Evolutionary conservation across 37 sponge, comb jelly and placozoan species (phyloP), one percentile per base, ranked within the genome.

Genomic region (Chondrosia reniformis): DNA sequence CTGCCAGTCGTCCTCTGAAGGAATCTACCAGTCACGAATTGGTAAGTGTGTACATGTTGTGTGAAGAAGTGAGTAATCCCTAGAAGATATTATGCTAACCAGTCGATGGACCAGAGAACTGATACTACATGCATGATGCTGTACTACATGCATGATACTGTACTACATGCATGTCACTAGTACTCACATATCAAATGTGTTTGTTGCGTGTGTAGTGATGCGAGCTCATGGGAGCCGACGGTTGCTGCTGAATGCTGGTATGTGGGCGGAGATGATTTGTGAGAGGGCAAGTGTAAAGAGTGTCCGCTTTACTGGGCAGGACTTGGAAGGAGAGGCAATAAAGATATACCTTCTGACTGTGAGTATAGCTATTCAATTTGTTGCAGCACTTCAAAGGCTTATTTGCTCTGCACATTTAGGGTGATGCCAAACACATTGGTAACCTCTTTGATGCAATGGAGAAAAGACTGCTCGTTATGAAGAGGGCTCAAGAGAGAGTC

Each of bases 241-340:
- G 24, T 42, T 91, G n/a, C 74, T 91, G n/a, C 77, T 91, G 32
- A 91, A 91, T 79, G 81, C 92, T 0, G 59, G 73, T 67, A 65
- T 91, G 61, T 91, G 92, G 92, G 57, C 88, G 12, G 65, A 87
- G 77, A 91, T 91, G 92, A 87, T 61, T 42, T 87, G 88, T 80
- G 92, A 91, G 31, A 80, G 52, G 41, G 92, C 85, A 43, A 80
- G 80, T 75, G 76, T 72, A 58, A 87, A 81, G 84, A 84, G 75
- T 49, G 67, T 91, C 22, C 41, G 92, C 37, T 82, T 91, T 62
- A 81, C 92, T 8, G 92, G 87, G 21, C 88, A 91, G 76, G 78
- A 84, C 21, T 41, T 45, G 1, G 76, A 80, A 46, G 54, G 40
- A 0, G 84, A 45, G 22, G 37, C 43, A 30, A 78, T 89, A 13